Conservation (phyloP, 2,797 vertebrate genomes). For the Syngnathus acus region DNA sequence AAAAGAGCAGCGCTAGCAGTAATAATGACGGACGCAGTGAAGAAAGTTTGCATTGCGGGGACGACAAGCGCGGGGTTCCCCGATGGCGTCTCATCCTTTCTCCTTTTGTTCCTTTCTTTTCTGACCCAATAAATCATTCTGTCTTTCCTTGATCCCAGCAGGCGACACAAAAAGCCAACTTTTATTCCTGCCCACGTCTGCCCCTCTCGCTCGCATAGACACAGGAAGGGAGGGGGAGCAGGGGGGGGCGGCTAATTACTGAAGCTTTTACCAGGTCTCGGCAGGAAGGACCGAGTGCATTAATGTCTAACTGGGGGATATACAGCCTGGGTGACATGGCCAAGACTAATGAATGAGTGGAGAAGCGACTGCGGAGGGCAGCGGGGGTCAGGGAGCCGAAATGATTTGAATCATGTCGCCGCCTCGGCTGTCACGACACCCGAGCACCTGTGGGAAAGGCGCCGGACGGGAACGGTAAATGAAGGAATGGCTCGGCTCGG, state of each 20-base stretch:
- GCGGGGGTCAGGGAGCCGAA: neutral
- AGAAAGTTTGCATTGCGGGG: conserved; percentile 40
- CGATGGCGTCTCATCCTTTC: conserved; percentile 66
- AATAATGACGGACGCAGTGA: conserved; percentile 9
- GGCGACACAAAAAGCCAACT: conserved; percentile 70
- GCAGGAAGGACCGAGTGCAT: conserved; percentile 14
- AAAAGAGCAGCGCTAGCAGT: conserved; percentile 24
- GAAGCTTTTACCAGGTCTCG: conserved; percentile 9
- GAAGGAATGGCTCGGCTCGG: neutral
- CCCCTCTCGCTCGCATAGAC: conserved; percentile 1
- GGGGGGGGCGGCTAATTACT: conserved; percentile 5
- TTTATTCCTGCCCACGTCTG: conserved; percentile 35
- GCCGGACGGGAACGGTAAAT: neutral
- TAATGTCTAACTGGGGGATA: conserved; percentile 11
- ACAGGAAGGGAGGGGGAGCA: neutral
- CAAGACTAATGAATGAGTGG: conserved; percentile 3
- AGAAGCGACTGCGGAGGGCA: conserved; percentile 6
- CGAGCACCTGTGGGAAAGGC: neutral
- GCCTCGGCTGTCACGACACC: conserved; percentile 4
- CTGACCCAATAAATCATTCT: conserved; percentile 78
- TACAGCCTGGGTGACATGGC: neutral
- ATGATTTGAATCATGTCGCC: neutral
- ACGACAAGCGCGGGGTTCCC: conserved; percentile 74
- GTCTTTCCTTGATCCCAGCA: conserved; percentile 79
- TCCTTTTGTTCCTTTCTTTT: conserved; percentile 63